These are phyloP conservation scores for Triops longicaudatus DNA, from an alignment of 1,140 invertebrate species.

Conservation along the genomic window DNA sequence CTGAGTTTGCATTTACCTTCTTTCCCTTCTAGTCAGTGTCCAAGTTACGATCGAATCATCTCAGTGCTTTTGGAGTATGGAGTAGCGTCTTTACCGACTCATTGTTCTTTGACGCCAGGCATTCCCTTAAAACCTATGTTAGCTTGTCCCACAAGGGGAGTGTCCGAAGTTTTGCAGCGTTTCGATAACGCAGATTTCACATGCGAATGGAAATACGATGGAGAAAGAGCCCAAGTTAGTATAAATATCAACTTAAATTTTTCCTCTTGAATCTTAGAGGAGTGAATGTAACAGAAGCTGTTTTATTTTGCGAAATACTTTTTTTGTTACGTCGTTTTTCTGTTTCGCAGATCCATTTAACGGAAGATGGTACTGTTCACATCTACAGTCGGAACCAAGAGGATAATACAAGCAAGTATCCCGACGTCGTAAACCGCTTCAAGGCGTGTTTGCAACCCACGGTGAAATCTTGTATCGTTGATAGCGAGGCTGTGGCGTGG, in stretches of 20 bases:
- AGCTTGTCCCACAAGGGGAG: slow-evolving; percentile 92
- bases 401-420: slow-evolving; percentile 96
- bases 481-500: slow-evolving; percentile 97
- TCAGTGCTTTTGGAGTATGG: slow-evolving; percentile 71
- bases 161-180: slow-evolving; percentile 77
- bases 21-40: slow-evolving; percentile 70
- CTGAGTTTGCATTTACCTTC: slow-evolving; percentile 27
- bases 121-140: slow-evolving; percentile 97
- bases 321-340: neutral
- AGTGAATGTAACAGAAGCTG: neutral
- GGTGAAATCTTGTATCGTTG: slow-evolving; percentile 80
- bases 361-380: slow-evolving; percentile 56
- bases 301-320: slow-evolving; percentile 8
- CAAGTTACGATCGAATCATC: slow-evolving; percentile 85
- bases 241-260: slow-evolving; percentile 24
- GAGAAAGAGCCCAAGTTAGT: slow-evolving; percentile 87
- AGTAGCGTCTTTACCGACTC: slow-evolving; percentile 62
- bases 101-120: slow-evolving; percentile 84
- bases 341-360: slow-evolving; percentile 59
- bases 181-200: slow-evolving; percentile 92
- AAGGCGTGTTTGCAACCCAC: slow-evolving; percentile 37
- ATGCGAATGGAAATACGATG: slow-evolving; percentile 99
- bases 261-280: neutral
- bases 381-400: slow-evolving; percentile 98
- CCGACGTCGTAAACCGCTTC: slow-evolving; percentile 79